These are phyloP conservation scores for Sclerodermus sp. DNA, from an alignment of 2,888 invertebrate genomes.

Conservation along the genomic window DNA sequence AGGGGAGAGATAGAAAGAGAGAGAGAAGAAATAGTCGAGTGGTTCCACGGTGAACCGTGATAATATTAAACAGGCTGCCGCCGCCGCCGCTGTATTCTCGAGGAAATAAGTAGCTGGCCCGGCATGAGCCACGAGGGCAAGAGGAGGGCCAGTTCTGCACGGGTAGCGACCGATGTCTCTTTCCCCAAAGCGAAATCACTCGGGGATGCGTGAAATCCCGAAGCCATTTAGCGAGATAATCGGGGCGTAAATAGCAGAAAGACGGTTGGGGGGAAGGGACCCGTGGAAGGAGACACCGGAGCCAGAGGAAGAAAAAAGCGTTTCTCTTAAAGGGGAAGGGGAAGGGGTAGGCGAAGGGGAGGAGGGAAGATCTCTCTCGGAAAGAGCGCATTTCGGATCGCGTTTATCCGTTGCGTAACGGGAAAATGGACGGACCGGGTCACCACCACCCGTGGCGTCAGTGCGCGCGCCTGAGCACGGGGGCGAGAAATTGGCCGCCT, in stretches of 20 bases:
- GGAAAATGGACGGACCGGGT: constrained; percentile 11
- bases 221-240: constrained; percentile 47
- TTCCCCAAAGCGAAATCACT: constrained; percentile 41
- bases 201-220: constrained; percentile 57
- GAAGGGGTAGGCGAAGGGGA: constrained; percentile 24
- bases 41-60: no score
- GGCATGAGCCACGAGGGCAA: constrained; percentile 1
- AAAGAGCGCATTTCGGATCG: constrained; percentile 16
- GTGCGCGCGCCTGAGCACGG: constrained; percentile 54
- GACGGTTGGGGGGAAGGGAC: constrained; percentile 25
- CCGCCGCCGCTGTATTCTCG: no score
- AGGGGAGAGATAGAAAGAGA: no score
- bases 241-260: constrained; percentile 48
- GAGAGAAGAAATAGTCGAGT: no score
- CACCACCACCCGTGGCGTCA: constrained; percentile 45
- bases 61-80: no score
- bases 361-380: constrained; percentile 16
- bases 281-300: constrained; percentile 22
- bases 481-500: constrained; percentile 56
- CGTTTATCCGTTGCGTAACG: constrained; percentile 23
- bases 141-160: neutral
- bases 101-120: no score
- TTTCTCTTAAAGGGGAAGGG: constrained; percentile 8
- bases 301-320: no score
- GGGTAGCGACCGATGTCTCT: constrained; percentile 2